Base-by-base conservation (phyloP, 2,113 vertebrate genomes). In the Aldabrachelys gigantea region DNA sequence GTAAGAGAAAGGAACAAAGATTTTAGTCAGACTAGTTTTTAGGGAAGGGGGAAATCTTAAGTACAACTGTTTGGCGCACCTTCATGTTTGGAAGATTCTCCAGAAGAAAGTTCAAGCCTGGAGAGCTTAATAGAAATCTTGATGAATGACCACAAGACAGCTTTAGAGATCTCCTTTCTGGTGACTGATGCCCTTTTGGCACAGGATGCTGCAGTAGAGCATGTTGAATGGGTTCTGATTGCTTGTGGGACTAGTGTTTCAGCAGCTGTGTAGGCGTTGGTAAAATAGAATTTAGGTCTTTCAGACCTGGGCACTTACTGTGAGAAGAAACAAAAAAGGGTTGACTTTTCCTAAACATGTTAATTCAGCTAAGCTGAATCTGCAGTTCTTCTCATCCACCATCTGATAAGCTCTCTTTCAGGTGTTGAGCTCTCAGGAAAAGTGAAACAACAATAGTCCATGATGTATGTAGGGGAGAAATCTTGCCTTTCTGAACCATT, bases 111-210 rank as follows among this genome's bases (percentile, higher is more conserved):
- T 78, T 76, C 47, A 84, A 87, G 41, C 21, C 7, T 76, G 2
- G 10, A 50, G 56, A 47, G 31, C 27, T 83, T 88, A 49, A 21
- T 62, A 75, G 65, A 79, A 59, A 35, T 41, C 25, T 79, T 56
- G 44, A 22, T 3, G n/a, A 54, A 80, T 41, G 52, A 35, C 52
- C 4, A 35, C 21, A 53, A 13, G 22, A 4, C 47, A 65, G 38
- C 78, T 27, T 83, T 31, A 8, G 0, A 19, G 11, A 41, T 14
- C 52, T 83, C 35, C 29, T 38, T 13, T 21, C 47, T 57, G 50
- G 52, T 9, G 2, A 10, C 35, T 11, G 27, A 2, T 17, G 72
- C 29, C 57, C 12, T 62, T 56, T 22, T n/a, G 12, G 1, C 1
- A 2, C 2, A 52, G 24, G 3, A 4, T 50, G 14, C 6, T 44